Evolutionary conservation across 2,888 invertebrate genomes (phyloP).

Genomic region (Elgonia sp.): DNA sequence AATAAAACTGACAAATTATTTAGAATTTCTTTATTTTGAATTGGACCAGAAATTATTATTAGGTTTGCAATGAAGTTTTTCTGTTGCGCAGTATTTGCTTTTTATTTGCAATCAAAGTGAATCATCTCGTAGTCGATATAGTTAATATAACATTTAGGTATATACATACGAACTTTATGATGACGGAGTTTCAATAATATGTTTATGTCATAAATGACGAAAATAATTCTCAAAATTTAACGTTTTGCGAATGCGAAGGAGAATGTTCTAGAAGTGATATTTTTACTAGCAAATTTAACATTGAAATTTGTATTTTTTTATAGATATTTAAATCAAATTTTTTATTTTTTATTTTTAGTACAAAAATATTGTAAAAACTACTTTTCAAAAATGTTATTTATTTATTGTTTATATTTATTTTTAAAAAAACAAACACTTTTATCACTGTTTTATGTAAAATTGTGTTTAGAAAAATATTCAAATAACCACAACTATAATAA

Average conservation of each 20-base stretch:
- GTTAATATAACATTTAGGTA: background rate
- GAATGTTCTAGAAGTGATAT: background rate
- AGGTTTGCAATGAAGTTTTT: constrained; percentile 6
- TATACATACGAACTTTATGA: background rate
- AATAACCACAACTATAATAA: too few relatives aligned
- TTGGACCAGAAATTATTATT: constrained; percentile 24
- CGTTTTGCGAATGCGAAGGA: background rate
- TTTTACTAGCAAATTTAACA: too few relatives aligned
- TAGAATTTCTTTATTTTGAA: background rate
- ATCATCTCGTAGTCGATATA: constrained; percentile 37
- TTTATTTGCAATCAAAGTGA: constrained; percentile 22
- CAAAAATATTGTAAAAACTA: too few relatives aligned
- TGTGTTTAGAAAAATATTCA: too few relatives aligned
- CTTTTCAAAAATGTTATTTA: too few relatives aligned
- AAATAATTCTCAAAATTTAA: constrained; percentile 10
- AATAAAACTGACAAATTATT: too few relatives aligned
- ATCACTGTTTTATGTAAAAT: too few relatives aligned
- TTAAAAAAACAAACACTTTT: too few relatives aligned
- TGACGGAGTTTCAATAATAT: constrained; percentile 39
- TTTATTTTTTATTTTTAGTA: too few relatives aligned
- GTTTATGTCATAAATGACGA: constrained; percentile 20
- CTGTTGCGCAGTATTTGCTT: constrained; percentile 32
- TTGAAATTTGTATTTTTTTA: too few relatives aligned
- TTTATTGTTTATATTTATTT: too few relatives aligned
- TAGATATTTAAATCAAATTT: too few relatives aligned